Evolutionary conservation across 1,140 invertebrate species (phyloP).

Genomic region (Drosophila mauritiana): DNA sequence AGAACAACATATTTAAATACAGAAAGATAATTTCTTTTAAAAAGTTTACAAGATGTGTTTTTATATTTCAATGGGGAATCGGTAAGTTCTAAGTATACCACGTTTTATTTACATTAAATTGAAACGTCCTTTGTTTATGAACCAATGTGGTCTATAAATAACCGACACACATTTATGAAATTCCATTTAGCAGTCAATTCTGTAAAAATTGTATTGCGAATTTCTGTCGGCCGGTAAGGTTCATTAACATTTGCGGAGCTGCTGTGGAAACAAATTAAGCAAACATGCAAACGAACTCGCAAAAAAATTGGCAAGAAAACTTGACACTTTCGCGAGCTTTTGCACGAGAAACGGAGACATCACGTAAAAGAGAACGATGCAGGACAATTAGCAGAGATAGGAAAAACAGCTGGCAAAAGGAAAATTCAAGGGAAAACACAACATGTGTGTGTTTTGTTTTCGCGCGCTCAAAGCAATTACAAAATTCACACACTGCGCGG

Average conservation of each 20-base stretch:
- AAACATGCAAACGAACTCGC: slow-evolving; percentile 69
- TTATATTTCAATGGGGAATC: neutral
- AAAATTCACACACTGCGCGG: slow-evolving; percentile 36
- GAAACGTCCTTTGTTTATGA: neutral
- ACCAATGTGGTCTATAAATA: slow-evolving; percentile 23
- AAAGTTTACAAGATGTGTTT: slow-evolving; percentile 36
- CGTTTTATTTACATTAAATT: neutral
- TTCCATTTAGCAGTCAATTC: slow-evolving; percentile 19
- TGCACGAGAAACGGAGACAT: neutral
- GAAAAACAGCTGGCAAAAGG: slow-evolving; percentile 31
- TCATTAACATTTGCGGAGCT: slow-evolving; percentile 74
- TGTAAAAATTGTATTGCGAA: slow-evolving; percentile 60
- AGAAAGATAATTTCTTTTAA: slow-evolving; percentile 50
- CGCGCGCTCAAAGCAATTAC: slow-evolving; percentile 60
- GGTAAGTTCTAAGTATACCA: neutral
- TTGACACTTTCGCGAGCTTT: slow-evolving; percentile 40
- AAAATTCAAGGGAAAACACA: slow-evolving; percentile 4
- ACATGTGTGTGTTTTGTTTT: slow-evolving; percentile 31
- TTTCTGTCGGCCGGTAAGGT: slow-evolving; percentile 44
- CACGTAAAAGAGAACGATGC: slow-evolving; percentile 5
- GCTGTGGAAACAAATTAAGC: slow-evolving; percentile 72
- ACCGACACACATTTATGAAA: slow-evolving; percentile 32
- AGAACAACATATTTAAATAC: slow-evolving; percentile 57
- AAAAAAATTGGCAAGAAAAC: slow-evolving; percentile 33
- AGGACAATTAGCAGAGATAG: slow-evolving; percentile 33